Conservation (phyloP, 2,888 invertebrate genomes). For the Neria commutata region DNA sequence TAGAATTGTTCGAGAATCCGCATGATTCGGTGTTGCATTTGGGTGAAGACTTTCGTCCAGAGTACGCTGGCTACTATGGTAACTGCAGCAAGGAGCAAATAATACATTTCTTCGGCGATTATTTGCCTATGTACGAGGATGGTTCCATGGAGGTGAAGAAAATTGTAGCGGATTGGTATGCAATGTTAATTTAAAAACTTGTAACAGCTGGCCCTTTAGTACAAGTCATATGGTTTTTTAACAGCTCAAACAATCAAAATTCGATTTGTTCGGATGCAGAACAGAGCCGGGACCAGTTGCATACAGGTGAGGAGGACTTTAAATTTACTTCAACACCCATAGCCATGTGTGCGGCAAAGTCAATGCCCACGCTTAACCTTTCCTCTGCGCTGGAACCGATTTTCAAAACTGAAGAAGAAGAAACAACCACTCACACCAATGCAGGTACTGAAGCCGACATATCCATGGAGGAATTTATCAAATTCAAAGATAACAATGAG, state of each 20-base stretch:
- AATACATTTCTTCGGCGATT: constrained; percentile 40
- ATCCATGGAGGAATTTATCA: constrained; percentile 43
- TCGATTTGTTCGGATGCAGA: constrained; percentile 1
- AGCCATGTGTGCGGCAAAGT: constrained; percentile 1
- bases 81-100: constrained; percentile 39
- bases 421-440: constrained; percentile 16
- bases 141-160: constrained; percentile 34
- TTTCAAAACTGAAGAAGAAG: constrained; percentile 33
- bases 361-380: constrained; percentile 21
- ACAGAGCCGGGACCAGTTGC: constrained; percentile 3
- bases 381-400: constrained; percentile 40
- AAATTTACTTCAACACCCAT: constrained; percentile 11
- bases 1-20: constrained; percentile 44
- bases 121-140: constrained; percentile 43
- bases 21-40: constrained; percentile 42
- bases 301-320: constrained; percentile 6
- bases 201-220: not conserved
- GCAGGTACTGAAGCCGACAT: constrained; percentile 30
- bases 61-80: constrained; percentile 45
- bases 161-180: constrained; percentile 32
- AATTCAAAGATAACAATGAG: constrained; percentile 33
- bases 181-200: not conserved
- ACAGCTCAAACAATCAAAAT: not conserved
- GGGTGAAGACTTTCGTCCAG: constrained; percentile 37
- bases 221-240: not conserved